phyloP scores from a whole-genome alignment of 2,113 vertebrate species.

The Conger conger region DNA sequence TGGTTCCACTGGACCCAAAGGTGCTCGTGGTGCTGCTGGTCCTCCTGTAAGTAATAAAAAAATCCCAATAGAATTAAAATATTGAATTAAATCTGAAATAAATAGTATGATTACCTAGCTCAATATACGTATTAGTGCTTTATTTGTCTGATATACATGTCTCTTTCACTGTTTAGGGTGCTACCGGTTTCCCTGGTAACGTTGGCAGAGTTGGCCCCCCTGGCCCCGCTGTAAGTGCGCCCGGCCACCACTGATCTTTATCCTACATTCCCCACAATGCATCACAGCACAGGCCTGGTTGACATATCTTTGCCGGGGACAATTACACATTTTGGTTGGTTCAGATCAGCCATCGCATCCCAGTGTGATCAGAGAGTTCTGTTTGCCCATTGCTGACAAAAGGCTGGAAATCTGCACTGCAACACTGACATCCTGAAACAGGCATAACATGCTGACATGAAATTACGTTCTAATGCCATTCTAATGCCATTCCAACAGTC shows the following conservation, averaged over 20 bases:
- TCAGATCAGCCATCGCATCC: not conserved
- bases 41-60: constrained; percentile 86
- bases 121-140: not conserved
- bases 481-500: no score
- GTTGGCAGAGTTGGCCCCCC: constrained; percentile 89
- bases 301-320: no score
- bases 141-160: constrained; percentile 23
- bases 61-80: not conserved
- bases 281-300: not conserved
- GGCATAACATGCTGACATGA: no score
- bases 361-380: no score
- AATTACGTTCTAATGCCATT: no score
- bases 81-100: not conserved
- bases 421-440: not conserved
- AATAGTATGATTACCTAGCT: not conserved
- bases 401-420: not conserved
- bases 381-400: not conserved
- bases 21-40: constrained; percentile 86
- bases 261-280: not conserved
- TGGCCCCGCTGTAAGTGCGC: constrained; percentile 88
- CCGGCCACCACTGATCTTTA: not conserved
- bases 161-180: constrained; percentile 73
- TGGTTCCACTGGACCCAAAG: constrained; percentile 92
- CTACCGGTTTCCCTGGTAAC: constrained; percentile 87
- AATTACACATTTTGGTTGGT: not conserved